A percentile compares a stretch with the other conserved stretches of the same genome.
Conservation (phyloP, 2,797 vertebrate genomes). For the Tragelaphus oryx region DNA sequence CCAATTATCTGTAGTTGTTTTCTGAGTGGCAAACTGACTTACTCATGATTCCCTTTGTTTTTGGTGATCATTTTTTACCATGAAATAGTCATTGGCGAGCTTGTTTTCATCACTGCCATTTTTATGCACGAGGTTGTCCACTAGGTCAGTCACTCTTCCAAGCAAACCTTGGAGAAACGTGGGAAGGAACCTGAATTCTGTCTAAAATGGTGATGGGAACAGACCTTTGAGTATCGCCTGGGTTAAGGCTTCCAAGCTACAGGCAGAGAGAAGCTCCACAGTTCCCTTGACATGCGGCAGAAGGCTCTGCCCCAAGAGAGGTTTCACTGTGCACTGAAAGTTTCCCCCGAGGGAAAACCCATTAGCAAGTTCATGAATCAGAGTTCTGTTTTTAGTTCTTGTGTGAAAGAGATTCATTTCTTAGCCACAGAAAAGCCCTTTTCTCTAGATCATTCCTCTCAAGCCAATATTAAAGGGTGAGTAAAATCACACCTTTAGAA, state of each 20-base stretch:
- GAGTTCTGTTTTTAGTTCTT: constrained; percentile 56
- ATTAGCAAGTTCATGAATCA: constrained; percentile 60
- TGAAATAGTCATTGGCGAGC: constrained; percentile 53
- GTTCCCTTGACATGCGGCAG: background rate
- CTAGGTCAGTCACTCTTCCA: constrained; percentile 34
- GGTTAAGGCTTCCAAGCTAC: background rate
- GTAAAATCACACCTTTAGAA: constrained; percentile 4
- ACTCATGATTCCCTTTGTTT: constrained; percentile 11
- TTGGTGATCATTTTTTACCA: constrained; percentile 54
- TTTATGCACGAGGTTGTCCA: constrained; percentile 46
- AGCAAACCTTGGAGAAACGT: background rate
- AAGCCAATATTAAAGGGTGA: background rate
- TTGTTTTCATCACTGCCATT: constrained; percentile 41
- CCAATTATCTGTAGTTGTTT: background rate
- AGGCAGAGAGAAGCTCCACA: background rate
- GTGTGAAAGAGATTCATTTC: constrained; percentile 41
- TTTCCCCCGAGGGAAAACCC: constrained; percentile 7
- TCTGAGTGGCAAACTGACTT: constrained; percentile 53
- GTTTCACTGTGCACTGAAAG: background rate
- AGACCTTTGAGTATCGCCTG: background rate
- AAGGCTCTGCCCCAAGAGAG: background rate
- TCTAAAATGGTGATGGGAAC: background rate
- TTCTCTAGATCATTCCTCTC: background rate
- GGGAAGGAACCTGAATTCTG: background rate
- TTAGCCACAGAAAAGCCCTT: constrained; percentile 21